Evolutionary conservation across 2,113 vertebrate species (phyloP).

Genomic region (Setophaga coronata): DNA sequence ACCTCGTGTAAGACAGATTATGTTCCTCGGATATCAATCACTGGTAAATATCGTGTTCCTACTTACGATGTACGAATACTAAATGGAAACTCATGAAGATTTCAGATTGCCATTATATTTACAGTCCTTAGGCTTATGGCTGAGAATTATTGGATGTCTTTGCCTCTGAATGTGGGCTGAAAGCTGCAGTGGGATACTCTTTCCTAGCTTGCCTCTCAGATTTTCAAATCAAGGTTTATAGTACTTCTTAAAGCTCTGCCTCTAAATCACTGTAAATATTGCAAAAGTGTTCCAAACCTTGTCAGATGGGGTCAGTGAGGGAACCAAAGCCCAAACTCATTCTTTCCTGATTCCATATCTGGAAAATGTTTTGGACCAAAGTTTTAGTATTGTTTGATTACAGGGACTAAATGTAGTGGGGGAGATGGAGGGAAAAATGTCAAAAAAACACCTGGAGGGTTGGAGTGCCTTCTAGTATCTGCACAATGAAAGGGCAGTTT

Average conservation of each 20-base stretch:
- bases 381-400: neutral
- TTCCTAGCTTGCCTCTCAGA: neutral
- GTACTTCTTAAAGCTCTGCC: neutral
- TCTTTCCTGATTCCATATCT: neutral
- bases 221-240: conserved; percentile 4
- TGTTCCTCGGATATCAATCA: conserved; percentile 40
- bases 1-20: conserved; percentile 40
- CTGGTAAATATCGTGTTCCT: conserved; percentile 35
- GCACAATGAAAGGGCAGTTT: neutral
- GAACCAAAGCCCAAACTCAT: neutral
- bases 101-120: conserved; percentile 45
- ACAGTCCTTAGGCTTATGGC: neutral
- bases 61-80: conserved; percentile 21
- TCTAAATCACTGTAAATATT: neutral
- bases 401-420: neutral
- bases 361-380: neutral
- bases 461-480: neutral
- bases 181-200: neutral
- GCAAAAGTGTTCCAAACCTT: neutral
- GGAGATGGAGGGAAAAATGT: neutral
- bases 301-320: neutral
- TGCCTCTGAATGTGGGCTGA: neutral
- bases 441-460: neutral
- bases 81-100: conserved; percentile 52
- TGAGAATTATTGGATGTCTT: conserved; percentile 39